Conservation (phyloP, 2,113 vertebrate species). For the Lamprologus tigripictilis region DNA sequence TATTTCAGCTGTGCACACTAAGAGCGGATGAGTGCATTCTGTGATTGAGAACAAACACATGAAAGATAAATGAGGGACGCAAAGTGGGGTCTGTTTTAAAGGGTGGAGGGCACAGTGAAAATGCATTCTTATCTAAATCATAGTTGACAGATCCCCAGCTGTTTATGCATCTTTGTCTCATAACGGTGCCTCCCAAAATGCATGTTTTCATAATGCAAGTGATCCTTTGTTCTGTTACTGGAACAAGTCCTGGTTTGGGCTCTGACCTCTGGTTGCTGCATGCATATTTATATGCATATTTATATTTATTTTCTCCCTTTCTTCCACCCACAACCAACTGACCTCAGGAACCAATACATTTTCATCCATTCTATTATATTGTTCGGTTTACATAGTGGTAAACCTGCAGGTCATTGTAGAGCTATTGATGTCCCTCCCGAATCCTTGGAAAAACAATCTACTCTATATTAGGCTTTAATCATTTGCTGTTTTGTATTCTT, state of each 20-base stretch:
- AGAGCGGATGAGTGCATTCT: neutral
- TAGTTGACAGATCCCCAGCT: neutral
- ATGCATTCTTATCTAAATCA: neutral
- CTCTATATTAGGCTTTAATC: neutral
- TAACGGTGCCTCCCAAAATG: neutral
- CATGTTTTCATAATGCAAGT: neutral
- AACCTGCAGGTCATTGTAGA: neutral
- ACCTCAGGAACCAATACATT: neutral
- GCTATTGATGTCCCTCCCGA: fast-evolving
- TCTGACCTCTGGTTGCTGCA: neutral
- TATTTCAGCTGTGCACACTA: neutral
- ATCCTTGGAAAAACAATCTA: neutral
- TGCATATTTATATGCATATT: neutral
- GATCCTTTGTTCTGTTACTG: neutral
- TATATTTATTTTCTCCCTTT: neutral
- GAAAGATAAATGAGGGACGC: neutral
- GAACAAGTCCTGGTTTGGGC: neutral
- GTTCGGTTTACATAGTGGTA: fast-evolving
- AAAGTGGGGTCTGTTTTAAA: neutral
- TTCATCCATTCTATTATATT: neutral
- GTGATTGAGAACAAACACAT: conserved; percentile 2
- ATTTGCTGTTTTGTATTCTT: neutral
- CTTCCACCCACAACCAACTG: neutral
- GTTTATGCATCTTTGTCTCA: neutral
- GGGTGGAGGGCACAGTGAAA: neutral